These are phyloP conservation scores for Steatocranus sp. DNA, from an alignment of 2,797 vertebrate genomes.

Conservation along the genomic window DNA sequence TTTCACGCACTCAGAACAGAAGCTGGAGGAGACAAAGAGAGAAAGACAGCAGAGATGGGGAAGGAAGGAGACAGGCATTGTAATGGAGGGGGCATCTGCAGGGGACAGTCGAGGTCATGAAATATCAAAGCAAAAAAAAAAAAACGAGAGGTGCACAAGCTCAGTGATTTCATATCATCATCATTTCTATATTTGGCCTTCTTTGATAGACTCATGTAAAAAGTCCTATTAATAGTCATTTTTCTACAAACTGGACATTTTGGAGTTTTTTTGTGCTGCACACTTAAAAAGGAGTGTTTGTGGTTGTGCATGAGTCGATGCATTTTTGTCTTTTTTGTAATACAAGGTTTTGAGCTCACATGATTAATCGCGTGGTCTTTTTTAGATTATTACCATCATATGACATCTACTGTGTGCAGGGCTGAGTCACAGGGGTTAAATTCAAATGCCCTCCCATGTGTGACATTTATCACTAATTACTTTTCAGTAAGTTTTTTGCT, in stretches of 20 bases:
- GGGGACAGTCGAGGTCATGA: background rate
- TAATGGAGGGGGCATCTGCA: background rate
- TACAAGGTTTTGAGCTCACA: background rate
- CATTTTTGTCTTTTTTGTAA: constrained; percentile 11
- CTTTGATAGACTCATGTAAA: no score
- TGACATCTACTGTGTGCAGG: background rate
- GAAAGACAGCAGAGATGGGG: constrained; percentile 6
- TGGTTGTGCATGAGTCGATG: background rate
- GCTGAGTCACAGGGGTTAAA: background rate
- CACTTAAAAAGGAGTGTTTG: background rate
- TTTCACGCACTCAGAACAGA: background rate
- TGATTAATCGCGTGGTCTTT: background rate
- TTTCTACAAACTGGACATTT: background rate
- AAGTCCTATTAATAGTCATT: background rate
- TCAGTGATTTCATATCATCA: background rate
- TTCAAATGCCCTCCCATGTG: background rate
- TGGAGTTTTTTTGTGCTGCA: background rate
- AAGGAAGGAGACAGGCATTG: constrained; percentile 1
- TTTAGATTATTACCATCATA: background rate
- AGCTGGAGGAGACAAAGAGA: background rate
- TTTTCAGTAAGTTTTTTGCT: rapidly evolving
- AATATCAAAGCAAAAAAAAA: background rate
- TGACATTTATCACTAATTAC: background rate
- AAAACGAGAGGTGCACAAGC: rapidly evolving
- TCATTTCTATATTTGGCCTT: background rate